phyloP scores from a whole-genome alignment of 2,888 invertebrate genomes.

The Bombylius major region DNA sequence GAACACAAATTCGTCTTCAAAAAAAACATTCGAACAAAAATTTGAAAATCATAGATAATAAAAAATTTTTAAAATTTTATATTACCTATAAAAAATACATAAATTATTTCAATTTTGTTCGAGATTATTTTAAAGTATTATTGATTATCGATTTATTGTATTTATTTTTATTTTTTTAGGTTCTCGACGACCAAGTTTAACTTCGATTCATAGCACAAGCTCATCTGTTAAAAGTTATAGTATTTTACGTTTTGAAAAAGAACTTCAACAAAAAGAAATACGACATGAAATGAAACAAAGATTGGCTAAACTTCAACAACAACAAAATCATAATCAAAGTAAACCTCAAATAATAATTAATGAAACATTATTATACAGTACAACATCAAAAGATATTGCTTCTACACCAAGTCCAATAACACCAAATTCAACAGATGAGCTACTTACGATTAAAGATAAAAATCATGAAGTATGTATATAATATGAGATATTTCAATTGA shows the following conservation, averaged over 20 bases:
- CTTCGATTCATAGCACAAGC: slow-evolving; percentile 71
- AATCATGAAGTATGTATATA: slow-evolving; percentile 51
- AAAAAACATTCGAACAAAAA: too few relatives aligned
- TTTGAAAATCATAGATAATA: too few relatives aligned
- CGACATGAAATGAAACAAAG: slow-evolving; percentile 64
- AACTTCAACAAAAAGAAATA: slow-evolving; percentile 68
- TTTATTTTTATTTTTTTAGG: slow-evolving; percentile 39
- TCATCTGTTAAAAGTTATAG: slow-evolving; percentile 75
- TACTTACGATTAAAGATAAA: slow-evolving; percentile 68
- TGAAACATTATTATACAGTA: slow-evolving; percentile 30
- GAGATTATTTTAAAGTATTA: too few relatives aligned
- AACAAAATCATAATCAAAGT: slow-evolving; percentile 42
- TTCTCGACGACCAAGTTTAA: slow-evolving; percentile 78
- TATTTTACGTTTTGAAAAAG: slow-evolving; percentile 64
- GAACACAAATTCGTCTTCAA: too few relatives aligned
- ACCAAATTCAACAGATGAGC: slow-evolving; percentile 72
- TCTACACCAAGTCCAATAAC: slow-evolving; percentile 66
- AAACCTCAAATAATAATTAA: slow-evolving; percentile 38
- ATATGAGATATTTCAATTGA: too few relatives aligned
- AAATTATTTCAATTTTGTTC: too few relatives aligned
- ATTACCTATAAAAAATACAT: too few relatives aligned
- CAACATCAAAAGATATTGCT: slow-evolving; percentile 20
- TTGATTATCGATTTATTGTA: not conserved
- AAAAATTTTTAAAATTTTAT: too few relatives aligned
- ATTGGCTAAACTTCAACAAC: slow-evolving; percentile 53